phyloP scores from a whole-genome alignment of 2,113 vertebrate species.

The Apus apus region DNA sequence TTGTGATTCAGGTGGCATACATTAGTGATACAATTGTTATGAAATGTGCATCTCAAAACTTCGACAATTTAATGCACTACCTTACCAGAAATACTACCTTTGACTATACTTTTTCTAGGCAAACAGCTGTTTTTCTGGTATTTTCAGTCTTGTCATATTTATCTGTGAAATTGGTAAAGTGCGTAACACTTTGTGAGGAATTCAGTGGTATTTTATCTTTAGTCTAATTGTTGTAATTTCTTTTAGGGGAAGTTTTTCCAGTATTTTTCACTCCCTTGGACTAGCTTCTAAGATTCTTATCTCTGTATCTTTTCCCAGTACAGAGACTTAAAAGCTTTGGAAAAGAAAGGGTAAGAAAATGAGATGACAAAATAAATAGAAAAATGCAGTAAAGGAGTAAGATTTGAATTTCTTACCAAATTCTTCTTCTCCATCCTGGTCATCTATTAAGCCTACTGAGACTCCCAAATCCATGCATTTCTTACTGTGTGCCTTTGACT shows the following conservation, averaged over 20 bases:
- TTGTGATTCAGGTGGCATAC: background rate
- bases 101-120: background rate
- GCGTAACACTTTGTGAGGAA: constrained; percentile 19
- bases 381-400: constrained; percentile 1
- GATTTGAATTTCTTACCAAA: constrained; percentile 83
- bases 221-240: constrained; percentile 41
- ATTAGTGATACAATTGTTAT: background rate
- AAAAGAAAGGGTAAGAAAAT: background rate
- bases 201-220: constrained; percentile 34
- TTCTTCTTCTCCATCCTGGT: constrained; percentile 95
- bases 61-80: background rate
- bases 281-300: background rate
- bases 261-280: background rate
- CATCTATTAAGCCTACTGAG: constrained; percentile 86
- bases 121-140: constrained; percentile 43
- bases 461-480: constrained; percentile 98
- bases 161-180: constrained; percentile 13
- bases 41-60: background rate
- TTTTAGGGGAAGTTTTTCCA: background rate
- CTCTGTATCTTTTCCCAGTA: background rate
- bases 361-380: background rate
- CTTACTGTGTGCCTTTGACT: constrained; percentile 99
- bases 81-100: background rate
- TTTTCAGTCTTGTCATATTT: constrained; percentile 45
- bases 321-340: background rate